Conservation (phyloP, 2,113 vertebrate genomes). For the Seriola quinqueradiata region DNA sequence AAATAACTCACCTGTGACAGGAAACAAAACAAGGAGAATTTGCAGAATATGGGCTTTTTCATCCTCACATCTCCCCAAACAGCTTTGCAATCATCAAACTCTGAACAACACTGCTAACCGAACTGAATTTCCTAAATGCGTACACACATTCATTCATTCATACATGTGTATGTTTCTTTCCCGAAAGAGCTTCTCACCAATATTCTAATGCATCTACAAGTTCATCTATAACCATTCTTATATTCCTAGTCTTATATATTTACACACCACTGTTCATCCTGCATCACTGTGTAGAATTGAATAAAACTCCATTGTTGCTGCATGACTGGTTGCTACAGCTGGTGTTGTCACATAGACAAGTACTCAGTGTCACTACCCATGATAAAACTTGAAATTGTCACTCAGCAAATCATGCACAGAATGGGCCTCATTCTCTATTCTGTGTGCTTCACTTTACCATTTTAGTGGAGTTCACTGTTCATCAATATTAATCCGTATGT, state of each 20-base stretch:
- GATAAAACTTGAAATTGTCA: conserved; percentile 15
- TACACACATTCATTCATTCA: neutral
- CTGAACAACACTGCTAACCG: neutral
- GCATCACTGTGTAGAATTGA: conserved; percentile 4
- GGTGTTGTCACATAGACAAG: conserved; percentile 8
- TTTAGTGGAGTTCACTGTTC: conserved; percentile 22
- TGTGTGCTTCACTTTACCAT: neutral
- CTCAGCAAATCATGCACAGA: conserved; percentile 16
- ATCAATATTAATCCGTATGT: conserved; percentile 53
- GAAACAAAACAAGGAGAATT: conserved; percentile 25
- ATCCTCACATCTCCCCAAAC: conserved; percentile 16
- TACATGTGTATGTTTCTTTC: conserved; percentile 6
- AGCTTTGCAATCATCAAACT: conserved; percentile 23
- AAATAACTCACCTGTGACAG: conserved; percentile 64
- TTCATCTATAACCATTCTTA: conserved; percentile 52
- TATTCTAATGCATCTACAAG: conserved; percentile 59
- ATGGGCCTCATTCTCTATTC: conserved; percentile 27
- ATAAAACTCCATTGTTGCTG: conserved; percentile 25
- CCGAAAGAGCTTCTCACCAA: conserved; percentile 60
- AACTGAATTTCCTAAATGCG: neutral
- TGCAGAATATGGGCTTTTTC: conserved; percentile 10
- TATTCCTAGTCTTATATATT: conserved; percentile 39
- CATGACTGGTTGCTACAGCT: conserved; percentile 22
- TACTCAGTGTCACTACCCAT: neutral
- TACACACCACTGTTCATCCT: conserved; percentile 8